A percentile compares a stretch with the other conserved stretches of the same genome.
These are phyloP conservation scores for Drosophila lowei DNA, from an alignment of 1,140 invertebrate species.

Conservation along the genomic window DNA sequence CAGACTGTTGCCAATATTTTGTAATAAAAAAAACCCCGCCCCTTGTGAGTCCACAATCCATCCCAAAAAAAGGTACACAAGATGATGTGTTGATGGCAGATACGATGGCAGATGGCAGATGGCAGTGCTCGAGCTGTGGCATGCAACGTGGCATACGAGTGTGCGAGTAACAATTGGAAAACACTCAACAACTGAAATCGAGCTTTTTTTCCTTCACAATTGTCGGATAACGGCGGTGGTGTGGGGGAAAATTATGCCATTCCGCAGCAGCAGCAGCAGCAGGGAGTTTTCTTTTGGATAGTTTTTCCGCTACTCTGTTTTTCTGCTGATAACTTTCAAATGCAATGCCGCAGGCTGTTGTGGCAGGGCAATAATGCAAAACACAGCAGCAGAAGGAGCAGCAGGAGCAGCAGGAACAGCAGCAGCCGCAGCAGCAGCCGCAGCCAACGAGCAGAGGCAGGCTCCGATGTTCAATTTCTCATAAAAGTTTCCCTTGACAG, in stretches of 20 bases:
- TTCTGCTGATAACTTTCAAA: slow-evolving; percentile 76
- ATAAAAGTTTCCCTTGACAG: slow-evolving; percentile 69
- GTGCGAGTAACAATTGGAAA: slow-evolving; percentile 59
- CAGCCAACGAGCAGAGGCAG: slow-evolving; percentile 4
- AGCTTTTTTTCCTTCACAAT: slow-evolving; percentile 66
- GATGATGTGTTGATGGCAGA: slow-evolving; percentile 69
- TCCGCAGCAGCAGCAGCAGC: slow-evolving; percentile 25
- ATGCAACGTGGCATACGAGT: slow-evolving; percentile 26
- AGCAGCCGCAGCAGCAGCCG: too few relatives aligned
- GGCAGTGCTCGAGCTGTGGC: slow-evolving; percentile 11
- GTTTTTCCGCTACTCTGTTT: slow-evolving; percentile 24
- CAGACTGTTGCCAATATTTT: slow-evolving; percentile 77
- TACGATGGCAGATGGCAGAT: slow-evolving; percentile 21
- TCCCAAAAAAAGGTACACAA: slow-evolving; percentile 34
- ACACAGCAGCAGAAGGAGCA: slow-evolving; percentile 44
- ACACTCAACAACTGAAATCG: slow-evolving; percentile 75
- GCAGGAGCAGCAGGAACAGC: background rate
- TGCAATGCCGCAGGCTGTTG: slow-evolving; percentile 79
- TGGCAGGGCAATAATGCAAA: slow-evolving; percentile 78
- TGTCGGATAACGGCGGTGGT: background rate
- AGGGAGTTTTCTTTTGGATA: slow-evolving; percentile 40
- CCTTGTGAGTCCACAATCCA: background rate
- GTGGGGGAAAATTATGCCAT: slow-evolving; percentile 4
- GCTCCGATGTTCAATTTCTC: slow-evolving; percentile 75
- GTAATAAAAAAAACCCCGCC: slow-evolving; percentile 50